Conservation (phyloP, 2,888 invertebrate genomes). For the Cremastinae sp. region DNA sequence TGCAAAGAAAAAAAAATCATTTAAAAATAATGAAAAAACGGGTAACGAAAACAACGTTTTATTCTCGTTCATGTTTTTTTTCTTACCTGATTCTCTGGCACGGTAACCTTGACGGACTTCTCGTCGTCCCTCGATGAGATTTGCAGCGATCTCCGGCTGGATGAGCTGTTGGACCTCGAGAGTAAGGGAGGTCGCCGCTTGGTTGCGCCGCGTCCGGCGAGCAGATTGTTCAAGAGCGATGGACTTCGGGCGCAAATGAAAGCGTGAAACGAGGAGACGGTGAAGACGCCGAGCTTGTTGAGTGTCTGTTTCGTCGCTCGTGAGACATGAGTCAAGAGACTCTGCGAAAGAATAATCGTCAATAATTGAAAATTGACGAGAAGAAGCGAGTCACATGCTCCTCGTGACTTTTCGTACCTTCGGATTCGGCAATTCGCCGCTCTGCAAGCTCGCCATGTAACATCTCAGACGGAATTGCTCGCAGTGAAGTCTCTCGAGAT, state of each 20-base stretch:
- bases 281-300: conserved; percentile 97
- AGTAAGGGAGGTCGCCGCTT: conserved; percentile 94
- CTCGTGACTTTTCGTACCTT: conserved; percentile 85
- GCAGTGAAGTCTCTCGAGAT: conserved; percentile 96
- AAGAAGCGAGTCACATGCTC: background rate
- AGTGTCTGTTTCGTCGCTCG: conserved; percentile 96
- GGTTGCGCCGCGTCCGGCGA: conserved; percentile 94
- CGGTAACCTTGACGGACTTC: conserved; percentile 93
- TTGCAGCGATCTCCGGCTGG: conserved; percentile 93
- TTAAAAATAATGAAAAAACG: background rate
- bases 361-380: conserved; percentile 6
- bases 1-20: background rate
- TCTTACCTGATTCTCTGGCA: conserved; percentile 89
- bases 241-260: conserved; percentile 98
- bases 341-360: conserved; percentile 84
- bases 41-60: too few relatives aligned
- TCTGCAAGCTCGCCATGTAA: conserved; percentile 98
- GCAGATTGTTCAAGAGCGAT: conserved; percentile 93
- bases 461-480: conserved; percentile 97
- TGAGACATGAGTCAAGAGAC: conserved; percentile 96
- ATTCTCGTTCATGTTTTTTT: too few relatives aligned
- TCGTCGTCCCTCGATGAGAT: conserved; percentile 94
- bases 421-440: conserved; percentile 97
- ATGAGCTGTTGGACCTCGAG: conserved; percentile 93
- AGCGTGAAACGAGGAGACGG: conserved; percentile 98